These are phyloP conservation scores for Drosophila trichaetosa DNA, from an alignment of 2,888 invertebrate species.

Conservation along the genomic window DNA sequence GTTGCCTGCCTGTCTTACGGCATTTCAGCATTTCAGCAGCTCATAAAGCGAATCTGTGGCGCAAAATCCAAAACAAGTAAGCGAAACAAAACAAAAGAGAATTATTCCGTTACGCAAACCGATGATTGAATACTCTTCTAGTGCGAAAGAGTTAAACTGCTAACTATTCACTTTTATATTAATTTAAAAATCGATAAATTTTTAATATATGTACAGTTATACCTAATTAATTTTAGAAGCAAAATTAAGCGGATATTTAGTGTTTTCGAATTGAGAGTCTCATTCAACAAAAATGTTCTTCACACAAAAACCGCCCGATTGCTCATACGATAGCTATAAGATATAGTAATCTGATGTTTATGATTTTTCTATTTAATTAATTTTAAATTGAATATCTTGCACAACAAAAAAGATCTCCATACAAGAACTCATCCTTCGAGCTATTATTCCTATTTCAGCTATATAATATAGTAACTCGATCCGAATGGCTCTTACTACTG, in stretches of 20 bases:
- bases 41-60: slow-evolving; percentile 67
- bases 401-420: background rate
- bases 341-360: too few relatives aligned
- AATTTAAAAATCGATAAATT: background rate
- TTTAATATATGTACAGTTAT: too few relatives aligned
- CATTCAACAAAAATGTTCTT: background rate
- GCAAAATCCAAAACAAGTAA: slow-evolving; percentile 28
- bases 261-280: background rate
- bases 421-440: background rate
- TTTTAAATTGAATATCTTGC: background rate
- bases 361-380: too few relatives aligned
- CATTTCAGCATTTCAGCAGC: slow-evolving; percentile 38
- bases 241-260: background rate
- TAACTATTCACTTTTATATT: background rate
- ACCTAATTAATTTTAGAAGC: too few relatives aligned
- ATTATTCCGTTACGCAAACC: background rate
- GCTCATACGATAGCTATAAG: too few relatives aligned
- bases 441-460: background rate
- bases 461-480: background rate
- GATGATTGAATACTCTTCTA: background rate
- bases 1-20: slow-evolving; percentile 26
- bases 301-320: too few relatives aligned
- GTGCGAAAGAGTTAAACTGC: background rate
- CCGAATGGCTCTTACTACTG: background rate
- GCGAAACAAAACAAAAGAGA: background rate